phyloP scores from a whole-genome alignment of 2,113 vertebrate species.

The Rhea americana region DNA sequence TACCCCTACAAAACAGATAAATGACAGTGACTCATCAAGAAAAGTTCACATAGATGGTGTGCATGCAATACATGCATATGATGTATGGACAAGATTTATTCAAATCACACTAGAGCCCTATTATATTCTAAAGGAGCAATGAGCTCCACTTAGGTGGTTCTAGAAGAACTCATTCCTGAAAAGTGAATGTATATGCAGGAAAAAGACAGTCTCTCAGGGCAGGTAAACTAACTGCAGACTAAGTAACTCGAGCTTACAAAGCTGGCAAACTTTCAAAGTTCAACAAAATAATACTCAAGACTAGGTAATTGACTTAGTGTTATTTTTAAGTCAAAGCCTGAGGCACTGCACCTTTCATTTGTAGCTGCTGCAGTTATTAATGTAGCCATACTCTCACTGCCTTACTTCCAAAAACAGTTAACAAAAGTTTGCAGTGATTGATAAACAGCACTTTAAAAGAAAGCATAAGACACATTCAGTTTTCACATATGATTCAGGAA shows the following conservation, averaged over 20 bases:
- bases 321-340: background rate
- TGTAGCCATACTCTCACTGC: background rate
- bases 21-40: background rate
- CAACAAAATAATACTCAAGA: background rate
- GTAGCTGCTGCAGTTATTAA: background rate
- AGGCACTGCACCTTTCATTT: background rate
- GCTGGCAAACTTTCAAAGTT: background rate
- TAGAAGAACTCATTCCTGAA: background rate
- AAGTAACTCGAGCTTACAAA: background rate
- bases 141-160: background rate
- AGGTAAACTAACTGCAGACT: background rate
- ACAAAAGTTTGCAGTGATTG: background rate
- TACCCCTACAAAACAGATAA: background rate
- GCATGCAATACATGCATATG: accelerated
- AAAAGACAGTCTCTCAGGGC: background rate
- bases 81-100: background rate
- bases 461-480: background rate
- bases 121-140: background rate
- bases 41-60: background rate
- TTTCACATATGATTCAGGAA: background rate
- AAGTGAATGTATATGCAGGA: background rate
- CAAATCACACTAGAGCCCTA: background rate
- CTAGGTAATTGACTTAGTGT: background rate
- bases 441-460: background rate
- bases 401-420: background rate